These are phyloP conservation scores for Phaethon lepturus DNA, from an alignment of 2,113 vertebrate species.

Conservation along the genomic window DNA sequence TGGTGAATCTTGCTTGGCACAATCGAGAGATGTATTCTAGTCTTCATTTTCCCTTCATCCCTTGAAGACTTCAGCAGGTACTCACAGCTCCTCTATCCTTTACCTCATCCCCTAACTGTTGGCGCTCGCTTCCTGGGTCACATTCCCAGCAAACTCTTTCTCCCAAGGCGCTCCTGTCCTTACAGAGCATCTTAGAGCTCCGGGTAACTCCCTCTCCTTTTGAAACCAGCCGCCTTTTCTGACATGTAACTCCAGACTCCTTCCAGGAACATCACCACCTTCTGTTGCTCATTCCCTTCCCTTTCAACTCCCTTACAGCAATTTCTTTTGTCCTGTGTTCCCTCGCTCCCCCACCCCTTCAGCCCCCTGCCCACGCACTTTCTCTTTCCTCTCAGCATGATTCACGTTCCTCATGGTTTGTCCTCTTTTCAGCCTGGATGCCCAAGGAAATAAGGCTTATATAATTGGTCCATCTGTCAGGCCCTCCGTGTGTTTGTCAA, in stretches of 20 bases:
- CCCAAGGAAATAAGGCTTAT: constrained; percentile 20
- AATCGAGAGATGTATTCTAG: not conserved
- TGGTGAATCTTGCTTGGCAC: not conserved
- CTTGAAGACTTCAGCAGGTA: not conserved
- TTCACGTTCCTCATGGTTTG: not conserved
- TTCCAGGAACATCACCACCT: not conserved
- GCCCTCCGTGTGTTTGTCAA: not conserved
- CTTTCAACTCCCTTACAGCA: not conserved
- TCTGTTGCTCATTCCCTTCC: not conserved
- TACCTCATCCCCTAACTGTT: not conserved
- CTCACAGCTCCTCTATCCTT: not conserved
- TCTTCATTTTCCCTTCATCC: not conserved
- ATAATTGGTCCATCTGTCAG: constrained; percentile 40
- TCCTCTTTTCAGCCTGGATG: constrained; percentile 23
- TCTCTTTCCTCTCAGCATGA: not conserved
- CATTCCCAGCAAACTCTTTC: not conserved
- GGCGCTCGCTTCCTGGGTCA: not conserved
- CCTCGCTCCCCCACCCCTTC: not conserved
- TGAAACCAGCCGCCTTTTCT: not conserved
- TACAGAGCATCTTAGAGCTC: not conserved
- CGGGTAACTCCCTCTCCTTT: not conserved
- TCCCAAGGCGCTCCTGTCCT: not conserved
- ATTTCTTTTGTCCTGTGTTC: not conserved
- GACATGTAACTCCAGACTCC: not conserved
- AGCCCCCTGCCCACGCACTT: not conserved